Percentiles rank a stretch among this genome's conserved stretches.
These are phyloP conservation scores for Microtus pennsylvanicus DNA, from an alignment of 2,113 vertebrate species.

Conservation along the genomic window DNA sequence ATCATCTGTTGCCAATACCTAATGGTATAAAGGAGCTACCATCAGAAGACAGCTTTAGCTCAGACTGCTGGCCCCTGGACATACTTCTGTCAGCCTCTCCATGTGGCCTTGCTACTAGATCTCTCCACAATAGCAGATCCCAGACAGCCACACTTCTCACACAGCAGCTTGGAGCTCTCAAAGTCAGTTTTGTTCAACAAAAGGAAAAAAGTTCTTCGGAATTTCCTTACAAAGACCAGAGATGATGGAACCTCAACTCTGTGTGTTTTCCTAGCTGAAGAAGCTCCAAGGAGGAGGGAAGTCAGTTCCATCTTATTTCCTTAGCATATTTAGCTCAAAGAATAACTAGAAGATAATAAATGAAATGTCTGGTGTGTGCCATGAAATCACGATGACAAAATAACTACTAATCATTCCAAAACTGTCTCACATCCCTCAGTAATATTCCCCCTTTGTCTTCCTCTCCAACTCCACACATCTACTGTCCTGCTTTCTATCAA, in stretches of 20 bases:
- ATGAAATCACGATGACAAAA: conserved; percentile 4
- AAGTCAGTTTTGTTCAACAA: neutral
- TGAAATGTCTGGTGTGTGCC: neutral
- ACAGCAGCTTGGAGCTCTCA: neutral
- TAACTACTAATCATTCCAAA: neutral
- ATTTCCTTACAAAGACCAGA: conserved; percentile 16
- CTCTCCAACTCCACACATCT: neutral
- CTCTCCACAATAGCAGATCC: neutral
- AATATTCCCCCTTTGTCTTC: neutral
- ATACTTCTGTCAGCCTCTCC: neutral
- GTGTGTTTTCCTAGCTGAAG: neutral
- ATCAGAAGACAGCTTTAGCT: neutral
- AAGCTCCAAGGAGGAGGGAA: neutral
- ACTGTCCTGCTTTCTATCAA: neutral
- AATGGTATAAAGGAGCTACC: neutral
- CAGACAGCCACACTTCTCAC: neutral
- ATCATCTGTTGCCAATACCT: neutral
- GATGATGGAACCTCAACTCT: neutral
- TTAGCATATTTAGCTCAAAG: neutral
- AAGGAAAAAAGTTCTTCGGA: neutral
- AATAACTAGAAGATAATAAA: neutral
- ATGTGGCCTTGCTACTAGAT: neutral
- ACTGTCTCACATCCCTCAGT: neutral
- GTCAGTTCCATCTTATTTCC: neutral
- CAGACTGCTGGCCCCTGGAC: neutral